Evolutionary conservation across 2,888 invertebrate species (phyloP), one percentile per base, ranked within the genome.

Genomic region (Capitulum mitella): DNA sequence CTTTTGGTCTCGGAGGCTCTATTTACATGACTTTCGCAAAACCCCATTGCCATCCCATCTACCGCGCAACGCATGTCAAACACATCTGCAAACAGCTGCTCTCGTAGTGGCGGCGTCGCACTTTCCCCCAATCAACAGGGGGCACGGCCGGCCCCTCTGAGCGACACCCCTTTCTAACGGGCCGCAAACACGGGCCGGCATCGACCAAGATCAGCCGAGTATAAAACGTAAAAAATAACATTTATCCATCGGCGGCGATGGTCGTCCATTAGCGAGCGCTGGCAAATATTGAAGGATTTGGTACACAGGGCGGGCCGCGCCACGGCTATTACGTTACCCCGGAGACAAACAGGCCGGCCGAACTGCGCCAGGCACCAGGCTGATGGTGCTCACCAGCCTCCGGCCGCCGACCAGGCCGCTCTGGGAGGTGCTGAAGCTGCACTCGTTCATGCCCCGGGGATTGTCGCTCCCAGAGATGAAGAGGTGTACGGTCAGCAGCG

Each of bases 221-320:
- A 51, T 51, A 51, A 51, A n/a, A n/a, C 58, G 29, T 58, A 58
- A n/a, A n/a, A 29, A 8, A 58, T 10, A 8, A 58, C 58, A n/a
- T 29, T 29, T n/a, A 58, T 29, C 58, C 58, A n/a, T 51, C n/a
- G 58, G 19, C 58, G n/a, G 58, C n/a, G 58, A 58, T 58, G 58
- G 58, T 8, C 58, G 58, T 58, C 58, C 58, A 58, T 58, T 58
- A 58, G 58, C 29, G 58, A 14, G 5, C n/a, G 58, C n/a, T 3
- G 58, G 29, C 58, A 58, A 58, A 58, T 58, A 58, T 58, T n/a
- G 58, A 58, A 29, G n/a, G 58, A 58, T 58, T 58, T 58, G 58
- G 58, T 58, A 58, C 58, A 58, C 58, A 58, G 58, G 58, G 58
- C 51, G 58, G 6, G 58, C n/a, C 58, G 2, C n/a, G 58, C 29